phyloP scores from a whole-genome alignment of 2,888 invertebrate genomes.

The Spatulosminthurus flaviceps region DNA sequence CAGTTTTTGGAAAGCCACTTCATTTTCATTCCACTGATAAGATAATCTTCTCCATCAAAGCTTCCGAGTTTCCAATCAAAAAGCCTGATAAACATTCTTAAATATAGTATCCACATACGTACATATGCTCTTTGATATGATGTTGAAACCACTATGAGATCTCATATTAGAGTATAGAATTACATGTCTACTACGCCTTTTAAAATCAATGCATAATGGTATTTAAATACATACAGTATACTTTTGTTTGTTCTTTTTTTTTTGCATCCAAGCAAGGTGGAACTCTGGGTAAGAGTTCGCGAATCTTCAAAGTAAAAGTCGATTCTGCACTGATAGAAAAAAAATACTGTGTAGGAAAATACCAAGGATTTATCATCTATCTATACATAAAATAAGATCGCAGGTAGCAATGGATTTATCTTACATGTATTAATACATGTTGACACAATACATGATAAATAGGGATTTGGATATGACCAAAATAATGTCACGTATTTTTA shows the following conservation, averaged over 20 bases:
- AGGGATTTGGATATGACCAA: too few species aligned
- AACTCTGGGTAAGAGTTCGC: conserved; percentile 3
- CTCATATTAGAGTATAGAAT: too few species aligned
- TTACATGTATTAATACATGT: too few species aligned
- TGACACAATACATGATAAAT: too few species aligned
- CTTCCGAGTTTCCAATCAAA: conserved; percentile 11
- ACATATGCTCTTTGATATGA: neutral
- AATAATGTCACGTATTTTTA: too few species aligned
- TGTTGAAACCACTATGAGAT: neutral
- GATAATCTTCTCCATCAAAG: conserved; percentile 11
- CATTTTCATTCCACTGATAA: conserved; percentile 12
- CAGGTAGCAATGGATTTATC: too few species aligned
- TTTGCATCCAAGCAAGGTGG: conserved; percentile 12
- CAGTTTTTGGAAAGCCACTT: conserved; percentile 10
- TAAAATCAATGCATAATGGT: neutral
- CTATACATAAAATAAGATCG: too few species aligned
- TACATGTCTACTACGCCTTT: too few species aligned
- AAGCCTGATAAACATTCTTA: conserved; percentile 1
- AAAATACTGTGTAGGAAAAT: neutral
- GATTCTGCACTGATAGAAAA: conserved; percentile 1
- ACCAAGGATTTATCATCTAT: too few species aligned
- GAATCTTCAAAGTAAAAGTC: neutral
- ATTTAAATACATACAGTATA: neutral
- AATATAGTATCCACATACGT: neutral
- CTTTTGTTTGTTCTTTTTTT: neutral